Evolutionary conservation across 2,797 vertebrate species (phyloP).

Genomic region (Heterohyrax brucei): DNA sequence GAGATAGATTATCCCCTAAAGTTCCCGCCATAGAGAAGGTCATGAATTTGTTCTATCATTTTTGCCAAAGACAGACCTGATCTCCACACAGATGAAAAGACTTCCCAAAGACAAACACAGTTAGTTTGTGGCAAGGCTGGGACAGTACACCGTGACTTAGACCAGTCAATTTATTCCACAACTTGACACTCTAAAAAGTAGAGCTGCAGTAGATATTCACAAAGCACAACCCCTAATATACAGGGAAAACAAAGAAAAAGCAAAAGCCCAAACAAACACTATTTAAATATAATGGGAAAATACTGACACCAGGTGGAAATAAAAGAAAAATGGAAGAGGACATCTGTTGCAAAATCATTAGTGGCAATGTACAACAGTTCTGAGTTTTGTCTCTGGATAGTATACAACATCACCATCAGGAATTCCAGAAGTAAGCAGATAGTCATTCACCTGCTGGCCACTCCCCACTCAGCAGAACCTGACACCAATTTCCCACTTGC

Average conservation of each 20-base stretch:
- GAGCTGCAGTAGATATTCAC: background rate
- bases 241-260: background rate
- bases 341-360: background rate
- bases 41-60: background rate
- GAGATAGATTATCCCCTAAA: background rate
- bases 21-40: background rate
- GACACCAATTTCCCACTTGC: background rate
- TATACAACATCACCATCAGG: background rate
- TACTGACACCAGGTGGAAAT: background rate
- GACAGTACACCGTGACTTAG: too few relatives aligned
- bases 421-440: background rate
- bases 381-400: background rate
- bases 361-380: background rate
- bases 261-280: background rate
- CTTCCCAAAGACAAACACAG: background rate
- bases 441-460: background rate
- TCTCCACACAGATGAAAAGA: background rate
- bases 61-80: background rate
- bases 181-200: background rate
- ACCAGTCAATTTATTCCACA: background rate
- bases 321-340: background rate
- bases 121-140: rapidly evolving
- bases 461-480: background rate
- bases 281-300: background rate
- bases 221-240: conserved; percentile 22